Evolutionary conservation across 1,140 invertebrate species (phyloP), one percentile per base, ranked within the genome.

Genomic region (Bombus ignitus): DNA sequence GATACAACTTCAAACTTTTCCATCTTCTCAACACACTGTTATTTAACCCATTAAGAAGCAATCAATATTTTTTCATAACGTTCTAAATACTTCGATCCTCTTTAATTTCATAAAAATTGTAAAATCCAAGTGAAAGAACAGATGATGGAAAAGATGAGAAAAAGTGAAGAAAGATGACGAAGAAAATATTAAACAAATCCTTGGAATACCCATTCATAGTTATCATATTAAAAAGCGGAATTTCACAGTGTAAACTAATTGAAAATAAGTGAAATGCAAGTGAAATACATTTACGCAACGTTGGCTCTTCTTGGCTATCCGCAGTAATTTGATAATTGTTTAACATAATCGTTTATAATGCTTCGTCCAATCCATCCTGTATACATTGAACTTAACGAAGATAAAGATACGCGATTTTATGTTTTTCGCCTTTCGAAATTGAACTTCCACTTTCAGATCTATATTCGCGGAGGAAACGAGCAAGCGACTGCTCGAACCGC

Each of bases 401-500:
- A 22, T 22, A 53, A 53, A 53, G 18, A 53, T 8, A 53, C 47
- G 47, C 6, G 18, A 53, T 53, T 68, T 68, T 5, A 15, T 6
- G 6, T 15, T 35, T 13, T 12, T 32, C 62, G 1, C n/a, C 1
- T 32, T 12, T n/a, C n/a, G 65, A 65, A 65, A 15, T 66, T 35
- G 2, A 9, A 8, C 32, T 70, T 9, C 8, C 66, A 35, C 1
- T 18, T 37, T 12, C 2, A 25, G 22, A 37, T 37, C 39, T 42
- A 37, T 37, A 62, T 77, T 77, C 39, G 28, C 42, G 59, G 42
- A 35, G 42, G n/a, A 66, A 79, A 66, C 42, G 76, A 78, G 76
- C 39, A n/a, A n/a, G 47, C 35, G 5, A 32, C 32, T 18, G 35
- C 22, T 28, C 13, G 18, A 37, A 10, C 76, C 65, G 44, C n/a